Base-by-base conservation (phyloP, 1,140 invertebrate genomes). In the Lasaia peninsularis region DNA sequence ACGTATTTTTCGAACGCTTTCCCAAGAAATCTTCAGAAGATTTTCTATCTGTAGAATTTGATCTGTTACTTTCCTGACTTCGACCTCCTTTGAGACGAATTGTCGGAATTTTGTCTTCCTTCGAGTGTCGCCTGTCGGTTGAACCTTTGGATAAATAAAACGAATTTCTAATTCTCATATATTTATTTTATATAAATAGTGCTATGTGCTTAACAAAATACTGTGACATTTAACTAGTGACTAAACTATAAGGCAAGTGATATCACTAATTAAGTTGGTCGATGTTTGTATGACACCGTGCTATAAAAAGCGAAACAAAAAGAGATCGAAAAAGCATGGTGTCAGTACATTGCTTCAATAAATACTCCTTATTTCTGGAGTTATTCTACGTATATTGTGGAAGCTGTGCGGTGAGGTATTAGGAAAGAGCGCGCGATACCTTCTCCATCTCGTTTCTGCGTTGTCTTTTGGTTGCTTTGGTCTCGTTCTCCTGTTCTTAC, bases 131-230 rank as follows among this genome's bases (percentile, higher is more conserved):
- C 53, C 51, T 73, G 40, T 67, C 63, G 48, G 63, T 69, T 14
- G 64, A 61, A 79, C 78, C 78, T 81, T 81, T 14, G 64, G 54
- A 69, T 71, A 72, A 85, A 84, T 84, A 62, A 85, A 82, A 85
- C 78, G 40, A 82, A 37, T 24, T 24, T 55, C 60, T 64, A 66
- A 51, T 71, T 69, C 60, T 62, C 40, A 62, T 62, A 57, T 65
- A 49, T 54, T 79, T 67, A 62, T 63, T 34, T 48, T 55, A 60
- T 72, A 71, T 72, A 71, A 72, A 69, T 68, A 67, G 52, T 53
- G 68, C 70, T 68, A 62, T 57, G 58, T 63, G 58, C 50, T 54
- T 65, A 57, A 54, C 54, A 51, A 64, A 63, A 62, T 71, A 65
- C 56, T 51, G 65, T 71, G 59, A 40, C 37, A 40, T 50, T 50